These are phyloP conservation scores for Rapana venosa DNA, from an alignment of 2,888 invertebrate species.

Conservation along the genomic window DNA sequence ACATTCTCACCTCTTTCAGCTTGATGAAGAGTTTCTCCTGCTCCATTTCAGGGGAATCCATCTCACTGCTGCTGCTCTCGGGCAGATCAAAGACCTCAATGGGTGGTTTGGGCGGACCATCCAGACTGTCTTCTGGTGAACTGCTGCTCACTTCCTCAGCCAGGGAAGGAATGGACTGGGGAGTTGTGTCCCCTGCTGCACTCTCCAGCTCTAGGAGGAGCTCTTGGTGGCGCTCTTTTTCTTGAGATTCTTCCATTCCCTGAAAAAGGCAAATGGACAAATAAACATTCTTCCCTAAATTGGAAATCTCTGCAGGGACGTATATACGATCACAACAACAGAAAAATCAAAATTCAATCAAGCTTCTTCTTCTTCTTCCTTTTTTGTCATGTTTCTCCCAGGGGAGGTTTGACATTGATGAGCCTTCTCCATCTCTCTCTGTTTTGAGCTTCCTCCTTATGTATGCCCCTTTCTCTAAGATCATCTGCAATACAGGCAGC, in stretches of 20 bases:
- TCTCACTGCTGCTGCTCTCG: constrained; percentile 75
- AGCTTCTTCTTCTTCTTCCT: no score
- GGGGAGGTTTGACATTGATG: no score
- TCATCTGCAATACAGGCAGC: no score
- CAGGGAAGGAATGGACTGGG: constrained; percentile 65
- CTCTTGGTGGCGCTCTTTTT: constrained; percentile 57
- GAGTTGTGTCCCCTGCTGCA: constrained; percentile 73
- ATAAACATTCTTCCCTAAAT: no score
- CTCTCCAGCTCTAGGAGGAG: constrained; percentile 52
- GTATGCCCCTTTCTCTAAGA: no score
- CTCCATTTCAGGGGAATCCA: constrained; percentile 78
- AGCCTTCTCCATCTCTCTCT: no score
- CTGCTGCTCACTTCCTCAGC: constrained; percentile 60
- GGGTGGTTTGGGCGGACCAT: constrained; percentile 49
- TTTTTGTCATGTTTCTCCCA: no score
- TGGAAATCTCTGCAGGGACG: no score
- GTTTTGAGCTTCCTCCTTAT: no score
- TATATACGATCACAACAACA: no score
- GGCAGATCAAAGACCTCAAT: constrained; percentile 69
- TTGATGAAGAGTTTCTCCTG: constrained; percentile 77
- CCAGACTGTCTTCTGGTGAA: constrained; percentile 52
- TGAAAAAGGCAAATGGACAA: not conserved
- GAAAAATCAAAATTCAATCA: no score
- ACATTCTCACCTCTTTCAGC: constrained; percentile 75
- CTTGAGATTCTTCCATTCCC: constrained; percentile 50